Base-by-base conservation (phyloP, 2,888 invertebrate species). In the Diadromus collaris region DNA sequence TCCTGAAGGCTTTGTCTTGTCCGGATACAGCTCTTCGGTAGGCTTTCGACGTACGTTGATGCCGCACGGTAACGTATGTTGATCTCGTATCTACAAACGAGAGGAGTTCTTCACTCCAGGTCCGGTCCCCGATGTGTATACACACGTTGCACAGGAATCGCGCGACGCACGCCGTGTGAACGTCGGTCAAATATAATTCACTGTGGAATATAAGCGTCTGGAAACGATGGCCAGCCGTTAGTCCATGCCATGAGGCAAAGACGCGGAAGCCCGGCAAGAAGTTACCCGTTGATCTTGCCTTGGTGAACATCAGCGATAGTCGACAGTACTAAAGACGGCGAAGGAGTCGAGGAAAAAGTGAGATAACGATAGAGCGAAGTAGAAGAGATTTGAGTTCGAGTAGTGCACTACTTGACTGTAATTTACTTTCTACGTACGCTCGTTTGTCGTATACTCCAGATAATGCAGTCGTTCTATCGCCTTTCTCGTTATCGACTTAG, bases 341-440 rank as follows among this genome's bases (percentile, higher is more conserved):
- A 56, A 29, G 27, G 56, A 56, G n/a, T 56, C 16, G 29, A 13
- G 56, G 16, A 27, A 27, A n/a, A 56, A 56, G 56, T 16, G 6
- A n/a, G 56, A 56, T 56, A 56, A 56, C 56, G 56, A 56, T 56
- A 56, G 56, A 56, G n/a, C 44, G 63, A 63, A 27, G 41, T 63
- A 44, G 41, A 27, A 44, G 63, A 46, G 41, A 63, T 41, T 63
- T 63, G 27, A 63, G 41, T 63, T 24, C 24, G 24, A 63, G 44
- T 41, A 9, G 44, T 63, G 24, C 63, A 27, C 24, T 63, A 16
- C 56, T n/a, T 41, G 41, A 7, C 27, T 56, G 56, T 29, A 16
- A 24, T 56, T 29, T 56, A 56, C 56, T 56, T 7, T 13, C 24
- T 44, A 46, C 24, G 41, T 63, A 44, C 24, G 41, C 41, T 63